These are phyloP conservation scores for Ceratina japonica DNA, from an alignment of 1,140 invertebrate species.

Conservation along the genomic window DNA sequence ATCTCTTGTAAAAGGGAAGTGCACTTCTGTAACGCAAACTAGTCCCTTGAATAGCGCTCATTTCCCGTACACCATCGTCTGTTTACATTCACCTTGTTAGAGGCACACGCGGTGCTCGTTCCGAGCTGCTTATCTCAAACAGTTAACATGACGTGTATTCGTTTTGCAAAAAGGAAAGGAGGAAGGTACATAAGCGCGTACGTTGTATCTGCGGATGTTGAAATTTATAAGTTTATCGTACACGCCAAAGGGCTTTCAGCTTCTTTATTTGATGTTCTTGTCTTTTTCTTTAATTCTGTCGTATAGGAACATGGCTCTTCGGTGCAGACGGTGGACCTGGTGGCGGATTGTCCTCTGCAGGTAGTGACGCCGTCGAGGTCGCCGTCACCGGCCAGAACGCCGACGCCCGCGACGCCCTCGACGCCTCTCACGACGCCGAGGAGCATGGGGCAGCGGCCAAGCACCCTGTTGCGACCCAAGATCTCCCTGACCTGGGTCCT, in stretches of 20 bases:
- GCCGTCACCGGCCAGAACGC: constrained; percentile 55
- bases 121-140: neutral
- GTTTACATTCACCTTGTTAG: constrained; percentile 10
- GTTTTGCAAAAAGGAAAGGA: neutral
- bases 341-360: constrained; percentile 69
- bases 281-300: constrained; percentile 4
- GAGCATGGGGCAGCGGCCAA: constrained; percentile 80
- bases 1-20: constrained; percentile 27
- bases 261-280: neutral
- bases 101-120: constrained; percentile 6
- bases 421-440: constrained; percentile 40
- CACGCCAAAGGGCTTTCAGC: too few relatives aligned
- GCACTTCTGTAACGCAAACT: constrained; percentile 28
- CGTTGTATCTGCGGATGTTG: too few relatives aligned
- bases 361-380: constrained; percentile 61
- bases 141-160: neutral
- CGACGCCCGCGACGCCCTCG: constrained; percentile 39
- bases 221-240: too few relatives aligned
- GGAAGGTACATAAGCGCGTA: neutral
- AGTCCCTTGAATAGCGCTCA: constrained; percentile 14
- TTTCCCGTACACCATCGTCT: constrained; percentile 11
- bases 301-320: constrained; percentile 66
- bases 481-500: constrained; percentile 86
- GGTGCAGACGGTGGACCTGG: constrained; percentile 72
- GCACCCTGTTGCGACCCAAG: constrained; percentile 82